Evolutionary conservation across 1,140 invertebrate species (phyloP), one percentile per base, ranked within the genome.

Genomic region (Zelostemma sp.): DNA sequence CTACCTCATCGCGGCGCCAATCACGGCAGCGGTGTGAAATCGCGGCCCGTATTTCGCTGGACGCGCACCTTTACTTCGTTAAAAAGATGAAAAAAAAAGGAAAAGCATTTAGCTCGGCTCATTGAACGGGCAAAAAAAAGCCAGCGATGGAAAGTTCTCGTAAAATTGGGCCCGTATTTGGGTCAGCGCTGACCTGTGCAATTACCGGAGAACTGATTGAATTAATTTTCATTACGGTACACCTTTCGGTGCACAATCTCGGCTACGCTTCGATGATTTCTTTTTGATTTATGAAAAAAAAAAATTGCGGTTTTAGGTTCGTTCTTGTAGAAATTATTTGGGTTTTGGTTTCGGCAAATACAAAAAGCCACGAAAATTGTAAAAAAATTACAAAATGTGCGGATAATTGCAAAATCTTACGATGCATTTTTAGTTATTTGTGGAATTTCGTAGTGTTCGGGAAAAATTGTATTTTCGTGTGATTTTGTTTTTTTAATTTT

Each of bases 31-130:
- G 47, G 48, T 54, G 48, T 61, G 43, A 70, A 70, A 58, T 57
- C 57, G 62, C 59, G 58, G 54, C 57, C 62, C 53, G 59, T 56
- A 71, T 63, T 67, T 65, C 51, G 56, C 60, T 43, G 41, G 19
- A 48, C 58, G 48, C 58, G 48, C 57, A 60, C 55, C 45, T 70
- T 60, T 65, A n/a, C 31, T 4, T 35, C 35, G 18, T 28, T 25
- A 25, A 25, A 25, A 8, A 25, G 21, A 25, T n/a, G 6, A 56
- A 35, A 18, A 14, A 18, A 54, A 33, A 47, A 53, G 49, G 8
- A n/a, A 33, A 49, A 47, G 6, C 35, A 56, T 53, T 55, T 57
- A 55, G 35, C 14, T 43, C 41, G 48, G 40, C 50, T 45, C 40
- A 55, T 54, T 33, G 62, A n/a, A 19, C 56, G 48, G 38, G 11